phyloP scores from a whole-genome alignment of 2,113 vertebrate genomes.

The Patagioenas fasciata region DNA sequence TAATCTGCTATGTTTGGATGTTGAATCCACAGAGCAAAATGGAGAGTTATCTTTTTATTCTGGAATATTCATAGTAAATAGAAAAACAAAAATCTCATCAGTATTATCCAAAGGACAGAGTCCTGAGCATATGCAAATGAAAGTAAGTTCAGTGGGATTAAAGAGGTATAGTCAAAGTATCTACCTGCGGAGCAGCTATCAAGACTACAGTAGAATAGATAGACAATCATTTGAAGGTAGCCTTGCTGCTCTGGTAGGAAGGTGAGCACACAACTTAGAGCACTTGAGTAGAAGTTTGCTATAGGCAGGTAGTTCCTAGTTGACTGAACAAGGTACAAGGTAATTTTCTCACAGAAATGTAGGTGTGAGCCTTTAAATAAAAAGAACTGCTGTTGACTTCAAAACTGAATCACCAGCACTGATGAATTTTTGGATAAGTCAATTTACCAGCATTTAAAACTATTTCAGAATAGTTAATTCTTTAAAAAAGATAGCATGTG shows the following conservation, averaged over 20 bases:
- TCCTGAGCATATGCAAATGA: background rate
- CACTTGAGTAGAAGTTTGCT: background rate
- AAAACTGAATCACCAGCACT: background rate
- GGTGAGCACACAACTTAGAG: accelerated
- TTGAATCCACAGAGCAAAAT: background rate
- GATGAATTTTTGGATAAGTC: background rate
- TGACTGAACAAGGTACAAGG: background rate
- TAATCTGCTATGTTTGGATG: background rate
- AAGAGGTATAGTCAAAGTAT: background rate
- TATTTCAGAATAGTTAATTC: background rate
- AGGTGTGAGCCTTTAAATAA: background rate
- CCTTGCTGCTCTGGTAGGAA: background rate
- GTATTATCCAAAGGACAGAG: background rate
- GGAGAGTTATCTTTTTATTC: background rate
- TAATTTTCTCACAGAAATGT: background rate
- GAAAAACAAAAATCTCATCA: background rate
- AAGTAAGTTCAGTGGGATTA: background rate
- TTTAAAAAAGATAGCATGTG: background rate
- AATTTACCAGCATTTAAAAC: background rate
- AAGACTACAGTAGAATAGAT: background rate
- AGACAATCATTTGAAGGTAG: background rate
- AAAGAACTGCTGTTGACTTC: background rate
- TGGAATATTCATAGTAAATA: background rate
- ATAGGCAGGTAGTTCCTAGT: background rate
- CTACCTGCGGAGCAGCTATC: background rate